Percentiles rank a stretch among this genome's conserved stretches.
phyloP scores from a whole-genome alignment of 2,113 vertebrate genomes.

The Protobothrops flavoviridis region DNA sequence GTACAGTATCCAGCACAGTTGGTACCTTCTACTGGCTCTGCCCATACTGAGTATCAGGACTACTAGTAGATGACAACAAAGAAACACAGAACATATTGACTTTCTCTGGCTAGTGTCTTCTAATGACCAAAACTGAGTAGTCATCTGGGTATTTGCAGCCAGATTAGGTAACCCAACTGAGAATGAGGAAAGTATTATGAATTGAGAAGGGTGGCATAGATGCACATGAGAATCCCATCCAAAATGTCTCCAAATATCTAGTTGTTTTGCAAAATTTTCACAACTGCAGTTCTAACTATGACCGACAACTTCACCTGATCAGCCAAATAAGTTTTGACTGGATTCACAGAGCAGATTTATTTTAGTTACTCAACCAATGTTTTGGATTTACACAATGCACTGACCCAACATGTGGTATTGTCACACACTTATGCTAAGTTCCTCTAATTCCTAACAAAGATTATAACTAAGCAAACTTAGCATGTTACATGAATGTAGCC shows the following conservation, averaged over 20 bases:
- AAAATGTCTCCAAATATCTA: not conserved
- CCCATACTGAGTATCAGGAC: not conserved
- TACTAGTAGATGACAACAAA: not conserved
- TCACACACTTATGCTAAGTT: not conserved
- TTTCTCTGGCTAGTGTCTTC: not conserved
- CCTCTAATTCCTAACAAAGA: not conserved
- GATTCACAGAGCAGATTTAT: not conserved
- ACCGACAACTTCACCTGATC: not conserved
- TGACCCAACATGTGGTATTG: not conserved
- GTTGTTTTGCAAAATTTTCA: not conserved
- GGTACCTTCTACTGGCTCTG: conserved; percentile 7
- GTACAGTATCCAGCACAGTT: conserved; percentile 19
- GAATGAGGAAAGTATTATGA: not conserved
- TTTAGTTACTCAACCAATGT: not conserved
- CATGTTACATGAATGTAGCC: not conserved
- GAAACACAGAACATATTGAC: not conserved
- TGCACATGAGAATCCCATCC: not conserved
- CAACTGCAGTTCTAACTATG: not conserved
- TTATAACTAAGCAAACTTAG: not conserved
- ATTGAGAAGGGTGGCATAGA: not conserved
- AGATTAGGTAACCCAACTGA: not conserved
- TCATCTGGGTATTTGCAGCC: not conserved
- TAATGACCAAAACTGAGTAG: not conserved
- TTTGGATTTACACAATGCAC: not conserved
- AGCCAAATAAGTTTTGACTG: not conserved